phyloP scores from a whole-genome alignment of 2,113 vertebrate species.

The Vulpes ferrilata region DNA sequence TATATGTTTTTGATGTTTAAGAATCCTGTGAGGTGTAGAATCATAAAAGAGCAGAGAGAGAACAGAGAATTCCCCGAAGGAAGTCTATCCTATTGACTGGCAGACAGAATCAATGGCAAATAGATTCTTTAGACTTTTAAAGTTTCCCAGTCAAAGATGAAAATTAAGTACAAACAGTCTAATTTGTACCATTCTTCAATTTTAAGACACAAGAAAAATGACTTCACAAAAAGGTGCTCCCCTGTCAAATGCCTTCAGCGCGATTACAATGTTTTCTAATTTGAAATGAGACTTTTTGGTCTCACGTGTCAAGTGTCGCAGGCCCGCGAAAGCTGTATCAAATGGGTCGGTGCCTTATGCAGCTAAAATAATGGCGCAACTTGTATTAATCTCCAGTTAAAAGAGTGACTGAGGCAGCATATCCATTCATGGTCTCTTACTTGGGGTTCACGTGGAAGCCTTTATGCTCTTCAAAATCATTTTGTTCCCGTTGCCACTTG shows the following conservation, averaged over 20 bases:
- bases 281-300: not conserved
- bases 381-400: not conserved
- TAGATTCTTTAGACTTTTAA: not conserved
- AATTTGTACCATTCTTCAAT: conserved; percentile 8
- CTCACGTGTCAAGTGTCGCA: not conserved
- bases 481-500: not conserved
- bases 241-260: not conserved
- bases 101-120: not conserved
- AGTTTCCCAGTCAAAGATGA: conserved; percentile 21
- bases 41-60: not conserved
- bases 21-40: not conserved
- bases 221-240: not conserved
- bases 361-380: not conserved
- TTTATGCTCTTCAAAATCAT: not conserved
- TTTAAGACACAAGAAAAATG: not conserved
- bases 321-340: not conserved
- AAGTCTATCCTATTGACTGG: not conserved
- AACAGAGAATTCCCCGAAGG: not conserved
- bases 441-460: not conserved
- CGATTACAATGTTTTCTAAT: not conserved
- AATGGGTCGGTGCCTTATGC: not conserved
- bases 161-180: conserved; percentile 28
- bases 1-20: not conserved
- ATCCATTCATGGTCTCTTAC: too few species aligned
- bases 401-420: not conserved